Evolutionary conservation across 2,113 vertebrate genomes (phyloP).

Genomic region (Camelus dromedarius): DNA sequence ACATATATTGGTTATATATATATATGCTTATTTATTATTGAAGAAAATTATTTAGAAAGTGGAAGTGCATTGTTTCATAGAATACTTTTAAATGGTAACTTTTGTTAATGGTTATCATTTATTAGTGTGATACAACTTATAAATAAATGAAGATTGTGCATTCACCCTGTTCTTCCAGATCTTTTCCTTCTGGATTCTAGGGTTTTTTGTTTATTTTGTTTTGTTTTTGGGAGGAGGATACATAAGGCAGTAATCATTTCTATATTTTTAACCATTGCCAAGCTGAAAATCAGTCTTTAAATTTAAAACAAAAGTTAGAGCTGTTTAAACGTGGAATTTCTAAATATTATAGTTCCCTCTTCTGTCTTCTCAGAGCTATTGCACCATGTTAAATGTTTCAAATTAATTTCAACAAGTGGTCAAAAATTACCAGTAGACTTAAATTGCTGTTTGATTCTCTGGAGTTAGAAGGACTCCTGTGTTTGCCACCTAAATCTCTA

Average conservation of each 20-base stretch:
- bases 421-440: background rate
- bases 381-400: conserved; percentile 63
- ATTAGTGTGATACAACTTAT: background rate
- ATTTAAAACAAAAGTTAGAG: conserved; percentile 49
- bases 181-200: background rate
- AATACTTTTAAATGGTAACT: conserved; percentile 30
- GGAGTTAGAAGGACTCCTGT: background rate
- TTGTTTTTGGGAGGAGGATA: background rate
- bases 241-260: background rate
- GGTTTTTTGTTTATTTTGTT: background rate
- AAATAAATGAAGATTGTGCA: background rate
- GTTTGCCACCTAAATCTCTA: background rate
- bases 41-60: conserved; percentile 46
- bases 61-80: conserved; percentile 6
- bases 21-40: conserved; percentile 8
- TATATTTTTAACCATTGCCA: conserved; percentile 48
- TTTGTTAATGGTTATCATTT: conserved; percentile 46
- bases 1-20: background rate
- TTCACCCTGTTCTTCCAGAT: background rate
- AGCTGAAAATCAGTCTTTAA: conserved; percentile 46
- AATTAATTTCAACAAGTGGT: conserved; percentile 49
- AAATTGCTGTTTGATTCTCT: background rate
- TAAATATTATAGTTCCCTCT: conserved; percentile 77
- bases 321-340: conserved; percentile 59
- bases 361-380: conserved; percentile 67